Conservation (phyloP, 2,888 invertebrate species). For the Yponomeuta sedellus region DNA sequence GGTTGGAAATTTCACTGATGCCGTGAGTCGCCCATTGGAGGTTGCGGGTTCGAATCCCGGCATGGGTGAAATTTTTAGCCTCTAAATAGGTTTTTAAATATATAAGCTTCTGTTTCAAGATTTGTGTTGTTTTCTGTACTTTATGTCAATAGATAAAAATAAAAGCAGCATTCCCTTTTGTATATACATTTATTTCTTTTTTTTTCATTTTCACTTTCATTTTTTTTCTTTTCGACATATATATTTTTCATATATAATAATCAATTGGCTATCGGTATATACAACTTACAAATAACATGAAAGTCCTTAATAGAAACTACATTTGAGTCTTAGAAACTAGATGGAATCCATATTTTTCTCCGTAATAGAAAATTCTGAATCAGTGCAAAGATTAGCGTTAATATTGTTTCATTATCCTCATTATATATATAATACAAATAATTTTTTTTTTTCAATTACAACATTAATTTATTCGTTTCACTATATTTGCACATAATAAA, state of each 20-base stretch:
- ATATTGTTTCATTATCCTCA: too few species aligned
- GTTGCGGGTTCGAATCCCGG: too few species aligned
- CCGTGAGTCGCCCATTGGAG: too few species aligned
- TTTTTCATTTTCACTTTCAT: constrained; percentile 48
- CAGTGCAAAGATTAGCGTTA: too few species aligned
- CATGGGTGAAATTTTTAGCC: too few species aligned
- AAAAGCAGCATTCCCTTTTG: constrained; percentile 41
- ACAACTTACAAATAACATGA: constrained; percentile 59
- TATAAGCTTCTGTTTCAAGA: not conserved
- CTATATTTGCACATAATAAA: constrained; percentile 1
- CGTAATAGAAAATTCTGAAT: not conserved
- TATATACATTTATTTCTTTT: constrained; percentile 57
- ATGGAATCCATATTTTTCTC: constrained; percentile 9
- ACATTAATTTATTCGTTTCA: not conserved
- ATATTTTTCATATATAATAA: constrained; percentile 56
- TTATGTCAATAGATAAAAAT: constrained; percentile 23
- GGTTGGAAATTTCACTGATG: too few species aligned
- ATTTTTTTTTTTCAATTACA: not conserved
- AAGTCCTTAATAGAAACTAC: constrained; percentile 60
- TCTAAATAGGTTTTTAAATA: too few species aligned
- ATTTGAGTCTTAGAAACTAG: constrained; percentile 66
- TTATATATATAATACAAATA: too few species aligned
- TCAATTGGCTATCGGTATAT: constrained; percentile 64
- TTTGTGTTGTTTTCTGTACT: not conserved
- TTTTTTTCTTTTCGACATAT: constrained; percentile 50